Base-by-base conservation (phyloP, 1,140 invertebrate genomes). In the Xylocopa sonorina region DNA sequence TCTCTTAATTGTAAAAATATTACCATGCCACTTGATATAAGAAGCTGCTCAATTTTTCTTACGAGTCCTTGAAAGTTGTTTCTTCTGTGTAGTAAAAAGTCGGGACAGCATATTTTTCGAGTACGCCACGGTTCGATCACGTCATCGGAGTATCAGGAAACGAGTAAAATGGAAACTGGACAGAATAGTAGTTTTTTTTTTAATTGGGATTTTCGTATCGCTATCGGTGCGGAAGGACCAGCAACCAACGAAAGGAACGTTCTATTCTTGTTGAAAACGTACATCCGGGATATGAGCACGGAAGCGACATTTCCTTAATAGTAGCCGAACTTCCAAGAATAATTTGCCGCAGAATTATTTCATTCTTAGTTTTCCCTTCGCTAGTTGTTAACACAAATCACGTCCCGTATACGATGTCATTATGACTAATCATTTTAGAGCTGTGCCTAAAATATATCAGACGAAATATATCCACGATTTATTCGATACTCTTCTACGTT, bases 301-400 rank as follows among this genome's bases (percentile, higher is more conserved):
- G 58, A 81, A 68, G 60, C 32, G 62, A 43, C 72, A 46, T 76
- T 80, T 80, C 71, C 78, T 80, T 57, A 38, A 57, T 32, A 27
- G 27, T 57, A 48, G n/a, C 24, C 29, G 38, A 58, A 51, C 27
- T 77, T 68, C 74, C 64, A 32, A 58, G 64, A 77, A 77, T 68
- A 57, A 77, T 77, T 57, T 34, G 41, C 7, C 43, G 21, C n/a
- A 24, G 14, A 79, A 74, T 32, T 38, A 48, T 66, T 53, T 74
- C 29, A 63, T 29, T 32, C 34, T 66, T 76, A 76, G 51, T 43
- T 58, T 58, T 9, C n/a, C 32, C n/a, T 18, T n/a, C 12, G 14
- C 21, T 9, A 1, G 7, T 75, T 27, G 41, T 21, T n/a, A n/a
- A 50, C 18, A 32, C 64, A 16, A 12, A 10, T 67, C 43, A 51